A percentile compares a stretch with the other conserved stretches of the same genome.
Evolutionary conservation across 2,113 vertebrate genomes (phyloP).

Genomic region (Chroicocephalus ridibundus): DNA sequence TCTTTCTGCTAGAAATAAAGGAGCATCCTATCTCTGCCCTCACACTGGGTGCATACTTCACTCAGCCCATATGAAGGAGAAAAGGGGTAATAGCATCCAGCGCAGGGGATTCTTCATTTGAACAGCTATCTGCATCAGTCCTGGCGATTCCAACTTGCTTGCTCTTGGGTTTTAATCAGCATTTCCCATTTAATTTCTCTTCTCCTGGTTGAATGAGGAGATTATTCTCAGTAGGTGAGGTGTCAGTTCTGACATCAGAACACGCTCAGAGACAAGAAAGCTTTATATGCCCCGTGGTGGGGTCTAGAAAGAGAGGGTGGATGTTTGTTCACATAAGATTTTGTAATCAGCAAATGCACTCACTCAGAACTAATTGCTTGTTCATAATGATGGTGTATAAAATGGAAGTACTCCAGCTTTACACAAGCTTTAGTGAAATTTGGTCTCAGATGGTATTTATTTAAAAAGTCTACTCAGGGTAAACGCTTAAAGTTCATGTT

Average conservation of each 20-base stretch:
- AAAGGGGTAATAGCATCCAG: background rate
- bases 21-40: background rate
- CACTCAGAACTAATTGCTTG: constrained; percentile 9
- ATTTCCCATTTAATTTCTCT: background rate
- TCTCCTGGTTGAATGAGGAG: background rate
- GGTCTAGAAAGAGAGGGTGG: background rate
- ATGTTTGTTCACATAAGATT: background rate
- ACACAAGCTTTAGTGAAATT: background rate
- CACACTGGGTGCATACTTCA: fast-evolving
- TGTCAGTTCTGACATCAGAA: background rate
- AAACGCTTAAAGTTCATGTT: constrained; percentile 24
- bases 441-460: constrained; percentile 1
- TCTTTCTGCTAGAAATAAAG: background rate
- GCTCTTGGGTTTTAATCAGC: background rate
- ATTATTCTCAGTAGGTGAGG: background rate
- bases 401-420: background rate
- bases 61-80: background rate
- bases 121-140: background rate
- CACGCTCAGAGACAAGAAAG: background rate
- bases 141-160: background rate
- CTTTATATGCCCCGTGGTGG: background rate
- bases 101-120: background rate
- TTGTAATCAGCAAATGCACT: constrained; percentile 5
- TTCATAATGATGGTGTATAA: background rate
- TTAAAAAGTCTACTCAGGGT: background rate